A percentile compares a stretch with the other conserved stretches of the same genome.
phyloP scores from a whole-genome alignment of 2,113 vertebrate genomes.

The Psephotus haematonotus region DNA sequence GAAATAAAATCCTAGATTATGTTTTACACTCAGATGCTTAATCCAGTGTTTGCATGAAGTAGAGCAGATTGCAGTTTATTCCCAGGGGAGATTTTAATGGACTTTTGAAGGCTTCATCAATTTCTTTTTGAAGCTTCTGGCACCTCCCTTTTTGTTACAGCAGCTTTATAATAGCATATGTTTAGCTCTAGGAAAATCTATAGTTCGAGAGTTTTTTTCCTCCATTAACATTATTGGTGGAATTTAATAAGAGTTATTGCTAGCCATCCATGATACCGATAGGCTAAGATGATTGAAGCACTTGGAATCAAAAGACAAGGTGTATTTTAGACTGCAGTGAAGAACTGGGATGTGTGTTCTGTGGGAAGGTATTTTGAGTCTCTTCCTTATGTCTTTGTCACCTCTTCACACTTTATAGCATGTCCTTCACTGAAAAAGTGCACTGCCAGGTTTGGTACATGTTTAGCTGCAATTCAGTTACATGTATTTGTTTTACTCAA shows the following conservation, averaged over 20 bases:
- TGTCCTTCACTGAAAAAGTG: neutral
- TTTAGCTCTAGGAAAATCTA: neutral
- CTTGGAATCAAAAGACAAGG: neutral
- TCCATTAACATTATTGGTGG: neutral
- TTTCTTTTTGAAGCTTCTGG: neutral
- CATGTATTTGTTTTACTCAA: neutral
- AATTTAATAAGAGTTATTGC: neutral
- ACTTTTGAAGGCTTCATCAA: neutral
- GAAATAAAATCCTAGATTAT: neutral
- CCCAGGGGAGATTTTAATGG: neutral
- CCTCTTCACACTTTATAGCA: neutral
- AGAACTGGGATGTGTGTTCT: neutral
- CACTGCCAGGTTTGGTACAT: neutral
- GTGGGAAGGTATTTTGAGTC: neutral
- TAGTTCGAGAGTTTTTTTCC: neutral
- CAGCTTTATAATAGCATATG: neutral
- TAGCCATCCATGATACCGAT: neutral
- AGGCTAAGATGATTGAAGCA: neutral
- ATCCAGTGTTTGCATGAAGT: neutral
- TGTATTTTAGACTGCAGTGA: neutral
- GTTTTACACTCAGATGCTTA: neutral
- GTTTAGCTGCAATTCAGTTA: neutral
- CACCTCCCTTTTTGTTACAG: neutral
- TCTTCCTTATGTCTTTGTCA: neutral
- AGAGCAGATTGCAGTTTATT: neutral